A percentile compares a stretch with the other conserved stretches of the same genome.
Evolutionary conservation across 2,113 vertebrate genomes (phyloP).

Genomic region (Mustela lutreola): DNA sequence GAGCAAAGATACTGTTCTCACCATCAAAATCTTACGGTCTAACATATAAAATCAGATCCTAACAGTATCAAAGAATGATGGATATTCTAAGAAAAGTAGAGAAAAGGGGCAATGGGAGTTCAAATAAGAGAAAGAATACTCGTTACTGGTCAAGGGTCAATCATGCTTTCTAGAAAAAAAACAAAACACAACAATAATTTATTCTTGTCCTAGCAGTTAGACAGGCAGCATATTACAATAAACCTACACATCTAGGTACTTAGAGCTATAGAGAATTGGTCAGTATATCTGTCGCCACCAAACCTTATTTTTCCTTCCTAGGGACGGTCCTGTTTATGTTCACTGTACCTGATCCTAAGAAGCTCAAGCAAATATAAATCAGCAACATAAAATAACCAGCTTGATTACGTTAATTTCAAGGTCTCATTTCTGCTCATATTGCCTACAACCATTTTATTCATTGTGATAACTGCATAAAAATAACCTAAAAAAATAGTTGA

Average conservation of each 20-base stretch:
- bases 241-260: neutral
- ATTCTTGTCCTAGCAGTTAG: neutral
- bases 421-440: neutral
- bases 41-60: neutral
- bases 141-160: neutral
- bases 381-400: neutral
- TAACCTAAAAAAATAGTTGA: neutral
- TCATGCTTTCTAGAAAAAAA: neutral
- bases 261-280: neutral
- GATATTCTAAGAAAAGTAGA: neutral
- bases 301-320: neutral
- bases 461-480: neutral
- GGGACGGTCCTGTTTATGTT: neutral
- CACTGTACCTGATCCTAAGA: neutral
- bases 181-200: neutral
- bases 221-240: neutral
- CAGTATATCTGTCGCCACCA: neutral
- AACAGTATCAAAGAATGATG: neutral
- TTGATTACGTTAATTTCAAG: slow-evolving; percentile 3
- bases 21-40: neutral
- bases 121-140: neutral
- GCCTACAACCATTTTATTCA: neutral
- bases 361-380: neutral
- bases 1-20: neutral
- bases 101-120: neutral